A percentile compares a stretch with the other conserved stretches of the same genome.
phyloP scores from a whole-genome alignment of 2,797 vertebrate species.

The Enteromius thamalakanensis region DNA sequence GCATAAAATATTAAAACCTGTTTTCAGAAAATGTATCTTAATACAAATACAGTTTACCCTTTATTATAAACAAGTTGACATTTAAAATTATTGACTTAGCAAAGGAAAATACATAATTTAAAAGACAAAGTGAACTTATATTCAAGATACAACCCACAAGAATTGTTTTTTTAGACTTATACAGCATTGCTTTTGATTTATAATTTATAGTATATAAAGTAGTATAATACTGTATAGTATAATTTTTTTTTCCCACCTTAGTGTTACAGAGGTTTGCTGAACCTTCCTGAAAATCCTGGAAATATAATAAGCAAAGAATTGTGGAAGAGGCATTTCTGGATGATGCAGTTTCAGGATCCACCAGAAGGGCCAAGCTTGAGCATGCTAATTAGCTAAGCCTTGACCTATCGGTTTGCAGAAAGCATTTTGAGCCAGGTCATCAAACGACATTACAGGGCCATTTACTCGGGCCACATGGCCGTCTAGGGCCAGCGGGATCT shows the following conservation, averaged over 20 bases:
- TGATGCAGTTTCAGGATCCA: neutral
- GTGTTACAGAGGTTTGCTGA: neutral
- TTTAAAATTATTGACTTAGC: neutral
- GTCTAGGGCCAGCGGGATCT: conserved; percentile 22
- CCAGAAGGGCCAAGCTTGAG: neutral
- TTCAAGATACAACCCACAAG: neutral
- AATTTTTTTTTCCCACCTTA: neutral
- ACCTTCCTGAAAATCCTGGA: neutral
- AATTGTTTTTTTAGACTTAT: neutral
- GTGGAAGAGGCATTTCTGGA: neutral
- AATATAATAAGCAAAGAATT: neutral
- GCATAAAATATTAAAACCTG: neutral
- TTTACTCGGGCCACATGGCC: conserved; percentile 41
- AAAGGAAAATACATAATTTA: neutral
- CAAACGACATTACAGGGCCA: conserved; percentile 33
- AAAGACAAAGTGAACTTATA: neutral
- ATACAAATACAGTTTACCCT: neutral
- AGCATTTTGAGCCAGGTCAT: conserved; percentile 26
- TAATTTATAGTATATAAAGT: no score
- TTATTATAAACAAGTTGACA: neutral
- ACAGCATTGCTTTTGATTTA: neutral
- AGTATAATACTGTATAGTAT: neutral
- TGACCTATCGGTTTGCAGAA: neutral
- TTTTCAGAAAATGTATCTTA: neutral
- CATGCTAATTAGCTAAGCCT: neutral